phyloP scores from a whole-genome alignment of 2,797 vertebrate genomes.

The Xenops minutus region DNA sequence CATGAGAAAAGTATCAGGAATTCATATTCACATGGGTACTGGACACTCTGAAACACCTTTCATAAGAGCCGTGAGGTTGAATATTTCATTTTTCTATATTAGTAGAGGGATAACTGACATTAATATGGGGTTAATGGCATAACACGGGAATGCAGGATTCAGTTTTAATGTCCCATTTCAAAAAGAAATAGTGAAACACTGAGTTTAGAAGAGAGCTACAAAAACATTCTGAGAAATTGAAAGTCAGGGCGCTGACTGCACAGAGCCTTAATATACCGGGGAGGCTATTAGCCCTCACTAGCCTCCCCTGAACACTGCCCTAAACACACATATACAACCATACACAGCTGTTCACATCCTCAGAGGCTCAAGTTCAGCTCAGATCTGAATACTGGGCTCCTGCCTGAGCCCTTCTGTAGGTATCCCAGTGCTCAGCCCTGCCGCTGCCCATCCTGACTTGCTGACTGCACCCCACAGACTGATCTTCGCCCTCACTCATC shows the following conservation, averaged over 20 bases:
- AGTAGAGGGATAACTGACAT: neutral
- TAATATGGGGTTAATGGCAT: neutral
- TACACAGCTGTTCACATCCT: rapidly evolving
- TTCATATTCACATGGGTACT: neutral
- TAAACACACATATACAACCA: neutral
- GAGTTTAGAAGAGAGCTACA: neutral
- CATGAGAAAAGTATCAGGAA: neutral
- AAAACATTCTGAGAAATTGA: neutral
- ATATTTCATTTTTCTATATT: neutral
- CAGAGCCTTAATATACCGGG: neutral
- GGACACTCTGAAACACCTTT: neutral
- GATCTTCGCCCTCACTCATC: rapidly evolving
- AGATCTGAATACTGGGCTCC: neutral
- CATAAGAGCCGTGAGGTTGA: neutral
- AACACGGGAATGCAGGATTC: neutral
- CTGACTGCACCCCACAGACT: neutral
- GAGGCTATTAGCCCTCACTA: neutral
- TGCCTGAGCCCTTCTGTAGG: neutral
- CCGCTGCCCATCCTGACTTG: neutral
- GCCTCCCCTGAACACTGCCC: rapidly evolving
- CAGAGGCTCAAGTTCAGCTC: neutral
- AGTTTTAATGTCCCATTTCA: neutral
- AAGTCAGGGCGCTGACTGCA: neutral
- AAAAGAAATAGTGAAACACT: neutral
- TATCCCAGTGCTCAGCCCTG: neutral